Conservation (phyloP, 2,888 invertebrate species). For the Rotaria macrura region DNA sequence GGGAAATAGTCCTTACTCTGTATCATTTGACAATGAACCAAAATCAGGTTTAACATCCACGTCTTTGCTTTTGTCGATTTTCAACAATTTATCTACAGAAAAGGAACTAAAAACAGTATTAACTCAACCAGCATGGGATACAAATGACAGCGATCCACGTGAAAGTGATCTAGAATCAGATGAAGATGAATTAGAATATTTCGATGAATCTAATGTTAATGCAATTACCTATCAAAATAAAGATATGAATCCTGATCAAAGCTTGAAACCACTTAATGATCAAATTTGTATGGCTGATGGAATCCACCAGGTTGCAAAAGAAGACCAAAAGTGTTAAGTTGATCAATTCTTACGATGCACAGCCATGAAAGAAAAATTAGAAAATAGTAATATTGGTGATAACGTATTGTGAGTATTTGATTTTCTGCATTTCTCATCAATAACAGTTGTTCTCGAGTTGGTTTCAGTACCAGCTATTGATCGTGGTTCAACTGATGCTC, state of each 20-base stretch:
- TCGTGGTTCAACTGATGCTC: slow-evolving; percentile 22
- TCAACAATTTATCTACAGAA: not conserved
- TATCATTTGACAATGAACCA: not conserved
- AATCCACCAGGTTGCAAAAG: not conserved
- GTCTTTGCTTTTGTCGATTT: not conserved
- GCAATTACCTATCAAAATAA: not conserved
- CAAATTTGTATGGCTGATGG: not conserved
- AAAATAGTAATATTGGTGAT: not conserved
- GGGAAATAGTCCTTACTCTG: not conserved
- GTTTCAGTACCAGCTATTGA: slow-evolving; percentile 17
- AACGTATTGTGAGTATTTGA: not conserved
- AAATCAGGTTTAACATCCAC: not conserved
- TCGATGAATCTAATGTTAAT: not conserved
- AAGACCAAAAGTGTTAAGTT: not conserved
- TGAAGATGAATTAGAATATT: not conserved
- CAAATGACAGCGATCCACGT: not conserved
- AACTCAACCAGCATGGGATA: not conserved
- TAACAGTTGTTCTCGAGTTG: not conserved
- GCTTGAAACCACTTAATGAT: not conserved
- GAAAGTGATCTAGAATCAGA: not conserved
- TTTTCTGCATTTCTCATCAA: too few species aligned
- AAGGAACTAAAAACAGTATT: not conserved
- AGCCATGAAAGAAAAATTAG: not conserved
- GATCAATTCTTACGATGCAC: not conserved
- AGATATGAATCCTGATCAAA: too few species aligned